A percentile compares a stretch with the other conserved stretches of the same genome.
phyloP scores from a whole-genome alignment of 1,140 invertebrate genomes.

The Sminthurinus signatus region DNA sequence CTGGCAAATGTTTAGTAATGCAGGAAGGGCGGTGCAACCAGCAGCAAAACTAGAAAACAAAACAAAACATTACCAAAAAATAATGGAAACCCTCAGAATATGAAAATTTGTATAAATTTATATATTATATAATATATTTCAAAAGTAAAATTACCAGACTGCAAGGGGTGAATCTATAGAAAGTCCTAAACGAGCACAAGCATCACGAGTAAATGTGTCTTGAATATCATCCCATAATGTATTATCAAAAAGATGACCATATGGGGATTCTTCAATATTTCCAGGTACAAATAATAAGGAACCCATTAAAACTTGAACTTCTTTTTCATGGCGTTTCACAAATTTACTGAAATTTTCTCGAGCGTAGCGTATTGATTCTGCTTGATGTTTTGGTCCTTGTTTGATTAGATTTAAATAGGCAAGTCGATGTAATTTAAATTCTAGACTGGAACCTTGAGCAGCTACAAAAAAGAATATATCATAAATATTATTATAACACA shows the following conservation, averaged over 20 bases:
- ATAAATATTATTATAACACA: too few relatives aligned
- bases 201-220: conserved; percentile 87
- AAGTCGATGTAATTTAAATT: conserved; percentile 77
- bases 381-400: conserved; percentile 59
- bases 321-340: conserved; percentile 71
- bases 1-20: conserved; percentile 88
- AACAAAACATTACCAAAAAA: too few relatives aligned
- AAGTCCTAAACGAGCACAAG: conserved; percentile 81
- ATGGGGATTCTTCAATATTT: conserved; percentile 73
- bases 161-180: conserved; percentile 76
- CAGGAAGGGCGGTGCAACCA: conserved; percentile 86
- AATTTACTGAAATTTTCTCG: conserved; percentile 76
- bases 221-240: conserved; percentile 77
- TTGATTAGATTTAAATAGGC: conserved; percentile 65
- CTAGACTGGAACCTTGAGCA: conserved; percentile 63
- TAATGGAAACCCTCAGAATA: too few relatives aligned
- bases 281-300: conserved; percentile 73
- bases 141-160: conserved; percentile 56
- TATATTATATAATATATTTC: too few relatives aligned
- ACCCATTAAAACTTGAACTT: conserved; percentile 82
- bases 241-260: conserved; percentile 67
- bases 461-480: too few relatives aligned
- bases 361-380: conserved; percentile 79
- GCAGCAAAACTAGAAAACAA: conserved; percentile 68
- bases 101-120: too few relatives aligned